Base-by-base conservation (phyloP, 2,113 vertebrate species). In the Larimichthys polyactis region DNA sequence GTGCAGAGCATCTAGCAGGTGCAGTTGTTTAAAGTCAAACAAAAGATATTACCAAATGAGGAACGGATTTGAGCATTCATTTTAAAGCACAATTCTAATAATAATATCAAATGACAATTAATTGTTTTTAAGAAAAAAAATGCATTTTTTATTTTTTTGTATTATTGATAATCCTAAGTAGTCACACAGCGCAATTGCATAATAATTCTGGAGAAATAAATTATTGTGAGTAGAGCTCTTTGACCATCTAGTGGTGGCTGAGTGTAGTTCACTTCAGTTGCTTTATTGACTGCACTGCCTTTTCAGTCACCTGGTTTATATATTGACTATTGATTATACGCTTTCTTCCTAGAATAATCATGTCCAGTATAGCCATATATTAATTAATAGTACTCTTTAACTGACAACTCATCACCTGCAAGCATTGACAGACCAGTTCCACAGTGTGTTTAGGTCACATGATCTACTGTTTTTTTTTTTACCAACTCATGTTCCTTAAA, bases 161-260 rank as follows among this genome's bases (percentile, higher is more conserved):
- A 40, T 40, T 49, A 49, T 49, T 15, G 15, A 17, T 49, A 17
- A n/a, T 40, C 5, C 0, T 32, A 40, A 40, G 36, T 40, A 40
- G 36, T 40, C 36, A 36, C 32, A 36, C 6, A 36, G 32, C 1
- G 36, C 36, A 9, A 40, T 8, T 9, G 36, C 36, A 40, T 40
- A 40, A 40, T 9, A 40, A 40, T 40, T 40, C 67, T 36, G 19
- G 27, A 49, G 40, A 48, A 49, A 22, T 8, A 5, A 14, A 17
- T 49, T 15, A 0, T 29, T 70, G 14, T 62, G n/a, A 59, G 17
- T 64, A 24, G 58, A 71, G 12, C 36, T 71, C 49, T 65, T 32
- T 65, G 49, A 27, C 68, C 77, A 64, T 65, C 77, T 71, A 49
- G 69, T 80, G 69, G 60, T 49, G 43, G 11, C 40, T 49, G 4